Percentiles rank a stretch among this genome's conserved stretches.
Evolutionary conservation across 2,113 vertebrate genomes (phyloP).

Genomic region (Nothoprocta perdicaria): DNA sequence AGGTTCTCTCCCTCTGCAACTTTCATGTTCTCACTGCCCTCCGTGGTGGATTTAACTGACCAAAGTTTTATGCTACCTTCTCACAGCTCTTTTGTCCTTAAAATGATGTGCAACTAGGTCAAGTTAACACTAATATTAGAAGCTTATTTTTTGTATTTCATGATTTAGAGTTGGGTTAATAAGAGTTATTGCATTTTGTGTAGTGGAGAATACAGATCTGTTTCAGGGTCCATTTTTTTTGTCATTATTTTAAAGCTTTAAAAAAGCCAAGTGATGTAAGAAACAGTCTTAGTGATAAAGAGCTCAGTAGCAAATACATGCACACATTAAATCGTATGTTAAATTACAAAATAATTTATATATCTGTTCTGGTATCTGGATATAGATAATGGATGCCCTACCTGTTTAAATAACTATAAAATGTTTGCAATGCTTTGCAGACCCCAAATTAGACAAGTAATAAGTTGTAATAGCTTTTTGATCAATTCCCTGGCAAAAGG

Average conservation of each 20-base stretch:
- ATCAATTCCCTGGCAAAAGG: conserved; percentile 63
- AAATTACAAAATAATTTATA: conserved; percentile 49
- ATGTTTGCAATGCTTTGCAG: conserved; percentile 61
- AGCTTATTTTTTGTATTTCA: background rate
- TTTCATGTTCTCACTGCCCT: background rate
- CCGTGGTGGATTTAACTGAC: conserved; percentile 5
- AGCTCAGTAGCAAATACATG: background rate
- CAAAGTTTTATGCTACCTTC: conserved; percentile 14
- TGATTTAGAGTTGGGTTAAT: background rate
- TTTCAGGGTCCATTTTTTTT: background rate
- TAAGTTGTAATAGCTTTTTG: conserved; percentile 69
- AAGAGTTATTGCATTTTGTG: background rate
- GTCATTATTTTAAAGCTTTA: background rate
- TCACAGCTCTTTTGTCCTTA: conserved; percentile 35
- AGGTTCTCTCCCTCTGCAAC: conserved; percentile 31
- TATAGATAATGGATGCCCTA: conserved; percentile 20
- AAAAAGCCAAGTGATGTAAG: background rate
- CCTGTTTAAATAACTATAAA: conserved; percentile 21
- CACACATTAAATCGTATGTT: background rate
- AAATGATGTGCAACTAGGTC: background rate
- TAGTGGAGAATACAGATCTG: background rate
- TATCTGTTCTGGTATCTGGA: conserved; percentile 30
- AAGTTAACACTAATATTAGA: background rate
- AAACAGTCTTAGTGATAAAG: conserved; percentile 1
- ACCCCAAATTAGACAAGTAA: conserved; percentile 52